Conservation (phyloP, 1,140 invertebrate genomes). For the Sesamia nonagrioides region DNA sequence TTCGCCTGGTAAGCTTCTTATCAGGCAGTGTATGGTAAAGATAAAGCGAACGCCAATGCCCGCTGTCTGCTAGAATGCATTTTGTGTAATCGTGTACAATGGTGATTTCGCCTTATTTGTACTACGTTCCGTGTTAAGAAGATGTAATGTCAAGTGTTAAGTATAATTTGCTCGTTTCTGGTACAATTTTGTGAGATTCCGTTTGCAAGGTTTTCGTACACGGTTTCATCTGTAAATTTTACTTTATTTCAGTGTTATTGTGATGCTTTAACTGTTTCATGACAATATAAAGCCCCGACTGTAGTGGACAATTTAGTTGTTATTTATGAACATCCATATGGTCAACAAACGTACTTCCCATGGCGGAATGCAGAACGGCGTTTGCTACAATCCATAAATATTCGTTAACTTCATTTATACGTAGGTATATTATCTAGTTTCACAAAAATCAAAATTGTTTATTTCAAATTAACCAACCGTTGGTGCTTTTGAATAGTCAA, state of each 20-base stretch:
- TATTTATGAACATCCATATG: too few relatives aligned
- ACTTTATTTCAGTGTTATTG: background rate
- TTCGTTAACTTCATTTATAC: too few relatives aligned
- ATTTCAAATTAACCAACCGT: too few relatives aligned
- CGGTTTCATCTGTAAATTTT: background rate
- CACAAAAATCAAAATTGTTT: too few relatives aligned
- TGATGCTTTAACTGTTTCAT: background rate
- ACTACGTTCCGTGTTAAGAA: slow-evolving; percentile 4
- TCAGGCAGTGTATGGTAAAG: slow-evolving; percentile 79
- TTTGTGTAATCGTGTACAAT: slow-evolving; percentile 61
- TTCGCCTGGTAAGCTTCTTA: slow-evolving; percentile 81
- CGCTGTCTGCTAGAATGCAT: slow-evolving; percentile 70
- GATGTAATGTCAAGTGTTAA: slow-evolving; percentile 20
- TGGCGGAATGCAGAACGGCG: too few relatives aligned
- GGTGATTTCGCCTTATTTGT: slow-evolving; percentile 28
- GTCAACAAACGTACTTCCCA: too few relatives aligned
- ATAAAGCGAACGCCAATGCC: slow-evolving; percentile 77
- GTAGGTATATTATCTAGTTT: too few relatives aligned
- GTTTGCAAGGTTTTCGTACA: background rate
- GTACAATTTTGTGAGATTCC: background rate
- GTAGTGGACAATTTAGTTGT: too few relatives aligned
- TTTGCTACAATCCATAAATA: too few relatives aligned
- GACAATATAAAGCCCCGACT: too few relatives aligned
- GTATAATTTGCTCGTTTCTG: background rate
- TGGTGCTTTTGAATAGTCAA: too few relatives aligned